Base-by-base conservation (phyloP, 2,113 vertebrate species). In the Hemiprocne comata region DNA sequence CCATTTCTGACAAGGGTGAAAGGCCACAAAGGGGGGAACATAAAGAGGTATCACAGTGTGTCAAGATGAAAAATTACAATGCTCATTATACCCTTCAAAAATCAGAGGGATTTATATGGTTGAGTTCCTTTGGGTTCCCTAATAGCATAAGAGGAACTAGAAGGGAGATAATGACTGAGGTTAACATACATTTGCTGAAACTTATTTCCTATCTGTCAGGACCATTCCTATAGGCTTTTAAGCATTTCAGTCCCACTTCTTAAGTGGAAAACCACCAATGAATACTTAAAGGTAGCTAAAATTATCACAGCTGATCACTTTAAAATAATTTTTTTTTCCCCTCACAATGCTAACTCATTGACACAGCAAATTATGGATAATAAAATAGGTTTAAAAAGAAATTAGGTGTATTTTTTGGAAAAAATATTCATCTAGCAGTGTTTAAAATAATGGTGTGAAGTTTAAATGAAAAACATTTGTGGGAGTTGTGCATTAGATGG, bases 141-240 rank as follows among this genome's bases (percentile, higher is more conserved):
- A 80, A 60, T 86, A 95, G 48, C 13, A 89, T 67, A 53, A 64
- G 42, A 95, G 20, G 42, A 92, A 95, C 92, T 84, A 81, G 42
- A 88, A 89, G 7, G 14, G 38, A 5, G 2, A 67, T 84, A 88
- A 90, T 86, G 73, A 80, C 38, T 90, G 54, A 90, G 18, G 46
- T 48, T 95, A 53, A 64, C 86, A 93, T 5, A 81, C 11, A 55
- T 86, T 80, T 89, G 33, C 72, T 89, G 65, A 60, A 89, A 93
- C 12, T 62, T 83, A 42, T 90, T 90, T 94, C 50, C 34, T 83
- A 40, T 75, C 71, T 75, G 50, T 93, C 55, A 95, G 33, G 9
- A 90, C n/a, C 28, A 80, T 86, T 42, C 6, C 38, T 84, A 71
- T 53, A 74, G 38, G 36, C 46, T 95, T 93, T 92, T 51, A 74